Evolutionary conservation across 1,140 invertebrate genomes (phyloP).

Genomic region (Rhopalosiphum padi): DNA sequence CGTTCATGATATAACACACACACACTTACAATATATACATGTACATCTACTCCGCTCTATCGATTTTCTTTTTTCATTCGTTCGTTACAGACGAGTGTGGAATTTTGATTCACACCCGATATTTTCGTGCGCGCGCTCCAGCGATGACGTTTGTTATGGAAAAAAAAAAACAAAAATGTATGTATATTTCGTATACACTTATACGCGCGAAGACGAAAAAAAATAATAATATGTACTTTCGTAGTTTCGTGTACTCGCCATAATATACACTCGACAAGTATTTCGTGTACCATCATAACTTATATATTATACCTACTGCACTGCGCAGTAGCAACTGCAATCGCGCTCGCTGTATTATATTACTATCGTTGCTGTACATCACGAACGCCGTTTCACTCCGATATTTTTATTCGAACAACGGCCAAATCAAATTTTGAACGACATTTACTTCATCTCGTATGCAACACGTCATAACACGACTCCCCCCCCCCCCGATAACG

Average conservation of each 20-base stretch:
- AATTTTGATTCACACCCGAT: constrained; percentile 15
- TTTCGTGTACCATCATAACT: not conserved
- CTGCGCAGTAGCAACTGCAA: not conserved
- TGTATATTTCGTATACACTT: not conserved
- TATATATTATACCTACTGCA: no score
- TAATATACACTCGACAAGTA: not conserved
- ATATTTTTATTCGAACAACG: not conserved
- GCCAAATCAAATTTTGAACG: not conserved
- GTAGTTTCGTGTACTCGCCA: not conserved
- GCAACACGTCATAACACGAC: not conserved
- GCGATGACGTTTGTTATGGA: not conserved
- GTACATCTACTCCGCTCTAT: not conserved
- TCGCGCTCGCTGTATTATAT: not conserved
- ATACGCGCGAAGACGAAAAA: no score
- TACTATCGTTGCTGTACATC: not conserved
- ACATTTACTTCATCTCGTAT: not conserved
- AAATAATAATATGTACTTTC: not conserved
- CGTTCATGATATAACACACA: not conserved
- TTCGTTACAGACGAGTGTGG: not conserved
- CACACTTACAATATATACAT: not conserved
- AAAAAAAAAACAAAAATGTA: not conserved
- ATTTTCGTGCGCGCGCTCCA: not conserved
- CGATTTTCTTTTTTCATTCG: not conserved
- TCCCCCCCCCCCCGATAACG: no score
- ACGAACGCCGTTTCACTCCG: not conserved